These are phyloP conservation scores for Sebastes iracundus DNA, from an alignment of 2,797 vertebrate species.

Conservation along the genomic window DNA sequence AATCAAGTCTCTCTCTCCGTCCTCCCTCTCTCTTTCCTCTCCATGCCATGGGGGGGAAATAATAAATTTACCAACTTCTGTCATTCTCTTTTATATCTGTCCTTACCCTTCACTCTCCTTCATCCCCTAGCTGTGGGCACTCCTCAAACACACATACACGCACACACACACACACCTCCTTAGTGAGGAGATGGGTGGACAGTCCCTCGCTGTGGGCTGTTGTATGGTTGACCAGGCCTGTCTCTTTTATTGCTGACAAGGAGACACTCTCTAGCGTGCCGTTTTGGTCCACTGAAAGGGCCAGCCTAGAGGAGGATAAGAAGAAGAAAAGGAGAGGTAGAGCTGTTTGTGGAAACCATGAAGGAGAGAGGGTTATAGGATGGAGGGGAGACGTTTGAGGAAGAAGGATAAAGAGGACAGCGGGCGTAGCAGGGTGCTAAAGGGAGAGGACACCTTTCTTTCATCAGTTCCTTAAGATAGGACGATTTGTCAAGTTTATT, in stretches of 20 bases:
- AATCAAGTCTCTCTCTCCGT: conserved; percentile 12
- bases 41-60: conserved; percentile 25
- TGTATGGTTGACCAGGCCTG: conserved; percentile 43
- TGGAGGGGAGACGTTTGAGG: not conserved
- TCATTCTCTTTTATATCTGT: conserved; percentile 18
- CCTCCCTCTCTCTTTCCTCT: conserved; percentile 16
- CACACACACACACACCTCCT: not conserved
- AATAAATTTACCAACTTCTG: conserved; percentile 10
- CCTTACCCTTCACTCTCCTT: conserved; percentile 37
- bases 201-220: conserved; percentile 31
- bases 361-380: not conserved
- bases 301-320: not conserved
- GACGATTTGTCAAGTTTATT: conserved; percentile 40
- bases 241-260: conserved; percentile 48
- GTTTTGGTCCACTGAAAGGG: conserved; percentile 19
- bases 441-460: conserved; percentile 13
- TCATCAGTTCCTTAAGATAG: conserved; percentile 20
- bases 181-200: conserved; percentile 9
- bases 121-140: not conserved
- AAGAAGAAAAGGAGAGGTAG: not conserved
- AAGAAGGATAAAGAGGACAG: conserved; percentile 29
- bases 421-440: conserved; percentile 1
- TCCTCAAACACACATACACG: not conserved
- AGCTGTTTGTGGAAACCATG: not conserved
- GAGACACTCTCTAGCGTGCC: conserved; percentile 3